Base-by-base conservation (phyloP, 53 echinoderm and acorn worm species). In the Actinopyga echinites region DNA sequence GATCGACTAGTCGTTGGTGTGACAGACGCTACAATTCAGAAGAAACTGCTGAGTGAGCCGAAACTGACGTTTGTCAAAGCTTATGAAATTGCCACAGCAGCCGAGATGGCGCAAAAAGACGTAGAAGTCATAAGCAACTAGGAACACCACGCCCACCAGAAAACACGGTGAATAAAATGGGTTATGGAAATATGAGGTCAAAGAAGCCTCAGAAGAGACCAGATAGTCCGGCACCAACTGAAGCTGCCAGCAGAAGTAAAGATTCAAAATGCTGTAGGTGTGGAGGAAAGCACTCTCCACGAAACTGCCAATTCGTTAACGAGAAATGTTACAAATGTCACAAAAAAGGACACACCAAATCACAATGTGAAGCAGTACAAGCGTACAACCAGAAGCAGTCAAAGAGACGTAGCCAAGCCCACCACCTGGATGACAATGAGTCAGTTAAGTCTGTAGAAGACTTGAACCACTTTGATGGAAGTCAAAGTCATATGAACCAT, bases 321-420 rank as follows among this genome's bases (percentile, higher is more conserved):
- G 86, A 86, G 35, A 53, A 86, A 55, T 90, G 86, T 77, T 79
- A 69, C 80, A 84, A 86, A 25, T 86, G 86, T 42, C 63, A 75
- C 3, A 68, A 65, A 34, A 73, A 17, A 6, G 86, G 86, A 43
- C 90, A 83, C 63, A 86, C 86, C 15, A 86, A 79, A 65, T 85
- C 85, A 75, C 83, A 86, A 56, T 86, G 90, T 83, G 83, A 90
- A 15, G 35, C 74, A 67, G 57, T 90, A 33, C 32, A 68, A 68
- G 68, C 68, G 6, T 68, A 38, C n/a, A 34, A 36, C 6, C 68
- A 68, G 34, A 68, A 38, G 40, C 40, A 67, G 26, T 21, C 62
- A 21, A 62, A 62, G 22, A 62, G 28, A 35, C 13, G 8, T 4
- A 68, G 12, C 34, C 68, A 20, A 68, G 40, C 37, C 1, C 35